Base-by-base conservation (phyloP, 2,888 invertebrate species). In the Sussaba pulchella region DNA sequence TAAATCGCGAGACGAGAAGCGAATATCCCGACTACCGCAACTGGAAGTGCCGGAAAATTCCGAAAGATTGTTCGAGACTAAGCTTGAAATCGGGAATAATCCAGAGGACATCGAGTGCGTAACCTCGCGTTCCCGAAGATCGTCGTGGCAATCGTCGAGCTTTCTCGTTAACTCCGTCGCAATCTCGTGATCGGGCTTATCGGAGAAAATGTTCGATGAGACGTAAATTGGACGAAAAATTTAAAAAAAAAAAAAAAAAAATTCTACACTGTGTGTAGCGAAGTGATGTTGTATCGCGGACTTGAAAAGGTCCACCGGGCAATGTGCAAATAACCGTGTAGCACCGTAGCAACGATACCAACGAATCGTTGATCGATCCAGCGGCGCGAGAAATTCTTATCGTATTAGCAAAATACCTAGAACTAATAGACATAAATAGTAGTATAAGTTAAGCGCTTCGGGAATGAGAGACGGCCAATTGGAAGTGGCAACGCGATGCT, bases 301-400 rank as follows among this genome's bases (percentile, higher is more conserved):
- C 79, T 71, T 45, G 61, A 71, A 71, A 6, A 10, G 71, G 70
- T 70, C 74, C 81, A 81, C 43, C 81, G 83, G 83, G 83, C 83
- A 83, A 83, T 81, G 83, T 83, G 83, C 83, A 83, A 81, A 78
- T 78, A 81, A 70, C 6, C 47, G 69, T 63, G 47, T 77, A 67
- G 9, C 64, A 43, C 69, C 67, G 79, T 70, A 61, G 52, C 57
- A 61, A 52, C 64, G 77, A 63, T 57, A 73, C 54, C 52, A 59
- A 61, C 52, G 63, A 61, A 43, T 78, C 73, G 73, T 78, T 45
- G 67, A 41, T 12, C 21, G 43, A 39, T 19, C 50, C 24, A 57
- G 54, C 74, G 79, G 45, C 64, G 74, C 69, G 24, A 64, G 43
- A 61, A 50, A 59, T 59, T 66, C 57, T 70, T 73, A 73, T 77